These are phyloP conservation scores for Asbolus verrucosus DNA, from an alignment of 1,140 invertebrate species.

Conservation along the genomic window DNA sequence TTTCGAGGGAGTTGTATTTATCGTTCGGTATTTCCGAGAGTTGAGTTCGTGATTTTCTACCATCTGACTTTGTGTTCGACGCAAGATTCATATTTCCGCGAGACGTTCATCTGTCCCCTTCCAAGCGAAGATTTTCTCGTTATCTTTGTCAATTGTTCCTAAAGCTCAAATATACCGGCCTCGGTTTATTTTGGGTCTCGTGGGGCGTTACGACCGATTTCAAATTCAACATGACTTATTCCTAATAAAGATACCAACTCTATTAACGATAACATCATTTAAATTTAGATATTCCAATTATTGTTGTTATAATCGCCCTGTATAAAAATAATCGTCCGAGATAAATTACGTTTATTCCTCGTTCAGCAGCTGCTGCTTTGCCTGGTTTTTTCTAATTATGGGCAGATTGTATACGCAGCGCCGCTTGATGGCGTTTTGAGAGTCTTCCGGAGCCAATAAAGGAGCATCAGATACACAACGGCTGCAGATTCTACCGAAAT, in stretches of 20 bases:
- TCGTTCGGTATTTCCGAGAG: slow-evolving; percentile 32
- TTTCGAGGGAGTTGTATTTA: slow-evolving; percentile 42
- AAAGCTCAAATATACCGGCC: slow-evolving; percentile 38
- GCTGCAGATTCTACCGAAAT: slow-evolving; percentile 47
- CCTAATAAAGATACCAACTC: slow-evolving; percentile 26
- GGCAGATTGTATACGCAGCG: slow-evolving; percentile 30
- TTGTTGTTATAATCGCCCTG: background rate
- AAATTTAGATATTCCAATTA: background rate
- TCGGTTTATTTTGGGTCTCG: slow-evolving; percentile 38
- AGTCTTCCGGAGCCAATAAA: slow-evolving; percentile 57
- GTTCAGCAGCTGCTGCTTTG: slow-evolving; percentile 15
- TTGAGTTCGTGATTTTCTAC: slow-evolving; percentile 45
- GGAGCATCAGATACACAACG: slow-evolving; percentile 44
- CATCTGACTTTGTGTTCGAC: slow-evolving; percentile 42
- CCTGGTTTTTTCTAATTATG: slow-evolving; percentile 36
- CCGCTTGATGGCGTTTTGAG: slow-evolving; percentile 56
- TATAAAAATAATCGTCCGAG: slow-evolving; percentile 1
- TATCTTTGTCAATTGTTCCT: slow-evolving; percentile 44
- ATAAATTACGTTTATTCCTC: slow-evolving; percentile 24
- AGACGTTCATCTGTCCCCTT: slow-evolving; percentile 42
- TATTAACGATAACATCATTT: slow-evolving; percentile 27
- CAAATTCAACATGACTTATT: slow-evolving; percentile 31
- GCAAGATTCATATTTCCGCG: slow-evolving; percentile 45
- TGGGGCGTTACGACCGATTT: slow-evolving; percentile 23
- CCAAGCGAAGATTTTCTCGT: slow-evolving; percentile 44